Evolutionary conservation across 2,888 invertebrate genomes (phyloP).

Genomic region (Dromius quadrimaculatus): DNA sequence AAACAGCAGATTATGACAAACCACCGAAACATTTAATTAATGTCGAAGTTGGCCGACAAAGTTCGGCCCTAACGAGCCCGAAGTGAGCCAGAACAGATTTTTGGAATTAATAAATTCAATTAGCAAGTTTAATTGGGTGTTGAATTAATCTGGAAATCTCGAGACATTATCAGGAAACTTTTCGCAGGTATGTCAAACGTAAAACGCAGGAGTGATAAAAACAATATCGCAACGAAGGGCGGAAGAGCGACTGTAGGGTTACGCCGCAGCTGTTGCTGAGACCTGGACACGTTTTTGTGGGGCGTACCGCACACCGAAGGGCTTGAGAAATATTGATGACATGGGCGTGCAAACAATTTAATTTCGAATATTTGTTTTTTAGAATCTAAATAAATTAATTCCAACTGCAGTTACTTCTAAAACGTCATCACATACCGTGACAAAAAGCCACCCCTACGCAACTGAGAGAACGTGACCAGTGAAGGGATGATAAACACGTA

Average conservation of each 20-base stretch:
- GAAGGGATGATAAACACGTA: slow-evolving; percentile 37
- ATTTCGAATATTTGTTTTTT: too few species aligned
- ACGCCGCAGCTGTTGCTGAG: slow-evolving; percentile 32
- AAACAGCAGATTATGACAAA: slow-evolving; percentile 52
- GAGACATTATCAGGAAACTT: slow-evolving; percentile 48
- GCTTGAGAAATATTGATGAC: slow-evolving; percentile 16
- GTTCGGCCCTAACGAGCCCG: slow-evolving; percentile 44
- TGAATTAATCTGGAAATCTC: slow-evolving; percentile 59
- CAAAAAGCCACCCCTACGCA: slow-evolving; percentile 1
- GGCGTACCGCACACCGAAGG: slow-evolving; percentile 26
- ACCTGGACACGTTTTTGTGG: slow-evolving; percentile 38
- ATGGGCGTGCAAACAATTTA: slow-evolving; percentile 18
- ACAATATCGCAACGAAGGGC: slow-evolving; percentile 27
- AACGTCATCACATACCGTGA: slow-evolving; percentile 13
- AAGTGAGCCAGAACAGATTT: slow-evolving; percentile 47
- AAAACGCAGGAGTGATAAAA: slow-evolving; percentile 22
- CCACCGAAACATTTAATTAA: slow-evolving; percentile 59
- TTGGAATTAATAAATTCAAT: slow-evolving; percentile 60
- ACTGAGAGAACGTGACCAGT: slow-evolving; percentile 6
- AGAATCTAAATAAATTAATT: too few species aligned
- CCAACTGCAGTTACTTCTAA: slow-evolving; percentile 7
- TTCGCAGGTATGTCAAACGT: slow-evolving; percentile 44
- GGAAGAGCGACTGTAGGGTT: not conserved
- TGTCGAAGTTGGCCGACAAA: slow-evolving; percentile 54
- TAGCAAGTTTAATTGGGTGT: slow-evolving; percentile 62